These are phyloP conservation scores for Brachionus manjavacas DNA, from an alignment of 1,140 invertebrate genomes.

Conservation along the genomic window DNA sequence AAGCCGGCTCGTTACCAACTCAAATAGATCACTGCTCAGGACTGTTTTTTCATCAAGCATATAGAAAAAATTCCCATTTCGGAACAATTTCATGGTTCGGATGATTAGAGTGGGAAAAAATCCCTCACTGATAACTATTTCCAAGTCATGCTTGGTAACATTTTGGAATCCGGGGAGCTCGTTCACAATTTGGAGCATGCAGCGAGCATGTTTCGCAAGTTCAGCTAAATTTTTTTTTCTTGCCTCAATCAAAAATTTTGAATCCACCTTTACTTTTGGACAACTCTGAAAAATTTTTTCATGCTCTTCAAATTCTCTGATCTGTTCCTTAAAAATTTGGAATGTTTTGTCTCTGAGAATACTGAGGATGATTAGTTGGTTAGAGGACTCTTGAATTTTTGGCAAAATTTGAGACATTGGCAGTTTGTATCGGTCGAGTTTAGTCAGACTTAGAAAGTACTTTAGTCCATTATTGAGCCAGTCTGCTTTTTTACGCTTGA, in stretches of 20 bases:
- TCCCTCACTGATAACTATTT: not conserved
- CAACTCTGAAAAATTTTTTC: not conserved
- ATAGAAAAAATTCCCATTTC: not conserved
- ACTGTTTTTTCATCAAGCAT: not conserved
- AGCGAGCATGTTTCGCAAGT: not conserved
- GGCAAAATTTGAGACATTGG: not conserved
- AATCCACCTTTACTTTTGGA: not conserved
- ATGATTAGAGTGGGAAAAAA: not conserved
- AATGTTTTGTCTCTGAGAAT: not conserved
- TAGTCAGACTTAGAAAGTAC: not conserved
- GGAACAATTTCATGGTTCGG: not conserved
- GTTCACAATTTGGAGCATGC: not conserved
- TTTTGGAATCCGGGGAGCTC: constrained; percentile 7
- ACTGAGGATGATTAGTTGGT: not conserved
- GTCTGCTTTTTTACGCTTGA: not conserved
- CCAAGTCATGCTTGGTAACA: not conserved
- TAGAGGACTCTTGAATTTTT: not conserved
- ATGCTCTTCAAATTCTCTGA: not conserved
- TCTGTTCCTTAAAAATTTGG: not conserved
- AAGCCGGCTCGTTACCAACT: not conserved
- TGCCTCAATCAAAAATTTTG: not conserved
- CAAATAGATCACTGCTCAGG: not conserved
- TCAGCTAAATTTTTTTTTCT: not conserved
- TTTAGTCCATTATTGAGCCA: not conserved
- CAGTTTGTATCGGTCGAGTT: not conserved